Evolutionary conservation across 2,797 vertebrate genomes (phyloP).

Genomic region (Numenius phaeopus): DNA sequence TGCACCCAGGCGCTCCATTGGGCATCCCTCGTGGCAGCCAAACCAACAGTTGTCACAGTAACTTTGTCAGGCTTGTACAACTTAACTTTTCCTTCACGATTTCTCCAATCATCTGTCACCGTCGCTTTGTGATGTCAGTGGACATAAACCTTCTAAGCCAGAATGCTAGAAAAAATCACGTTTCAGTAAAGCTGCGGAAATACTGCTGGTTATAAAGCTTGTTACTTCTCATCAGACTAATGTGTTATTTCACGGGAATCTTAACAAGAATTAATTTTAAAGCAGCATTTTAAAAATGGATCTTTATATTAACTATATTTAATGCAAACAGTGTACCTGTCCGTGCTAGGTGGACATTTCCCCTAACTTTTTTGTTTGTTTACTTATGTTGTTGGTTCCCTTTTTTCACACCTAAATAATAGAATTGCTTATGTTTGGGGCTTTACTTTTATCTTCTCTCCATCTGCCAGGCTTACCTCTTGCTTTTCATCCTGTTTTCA

Average conservation of each 20-base stretch:
- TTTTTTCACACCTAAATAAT: background rate
- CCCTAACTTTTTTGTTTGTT: background rate
- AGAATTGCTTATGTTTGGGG: rapidly evolving
- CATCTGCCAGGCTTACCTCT: background rate
- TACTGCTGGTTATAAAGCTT: background rate
- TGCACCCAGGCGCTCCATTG: rapidly evolving
- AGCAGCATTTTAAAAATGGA: background rate
- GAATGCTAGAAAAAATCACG: background rate
- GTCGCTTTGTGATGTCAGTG: background rate
- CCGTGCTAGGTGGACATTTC: background rate
- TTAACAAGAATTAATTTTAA: background rate
- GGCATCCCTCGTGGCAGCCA: background rate
- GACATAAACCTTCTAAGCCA: background rate
- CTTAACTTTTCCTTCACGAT: background rate
- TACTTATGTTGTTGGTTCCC: background rate
- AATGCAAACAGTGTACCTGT: background rate
- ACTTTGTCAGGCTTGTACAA: background rate
- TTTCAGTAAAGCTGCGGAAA: background rate
- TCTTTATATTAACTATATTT: background rate
- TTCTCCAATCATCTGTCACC: rapidly evolving
- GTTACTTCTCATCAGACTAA: background rate
- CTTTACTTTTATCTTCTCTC: background rate
- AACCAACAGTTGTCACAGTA: rapidly evolving
- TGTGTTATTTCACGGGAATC: background rate
- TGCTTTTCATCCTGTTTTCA: background rate